phyloP scores from a whole-genome alignment of 1,140 invertebrate genomes.

The Drosophila auraria region DNA sequence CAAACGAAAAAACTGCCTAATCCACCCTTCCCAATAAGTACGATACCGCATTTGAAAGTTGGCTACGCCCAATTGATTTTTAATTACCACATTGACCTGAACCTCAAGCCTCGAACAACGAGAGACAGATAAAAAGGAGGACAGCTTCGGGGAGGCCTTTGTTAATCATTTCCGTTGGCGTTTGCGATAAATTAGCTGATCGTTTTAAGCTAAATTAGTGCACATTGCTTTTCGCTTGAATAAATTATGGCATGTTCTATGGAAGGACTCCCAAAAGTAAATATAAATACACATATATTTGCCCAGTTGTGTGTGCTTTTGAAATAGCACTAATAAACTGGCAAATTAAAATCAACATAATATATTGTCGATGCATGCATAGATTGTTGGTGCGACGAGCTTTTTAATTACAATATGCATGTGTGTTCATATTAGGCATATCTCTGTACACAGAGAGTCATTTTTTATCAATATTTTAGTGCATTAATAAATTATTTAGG shows the following conservation, averaged over 20 bases:
- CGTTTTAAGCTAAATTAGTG: slow-evolving; percentile 71
- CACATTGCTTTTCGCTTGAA: slow-evolving; percentile 59
- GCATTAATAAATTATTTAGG: slow-evolving; percentile 71
- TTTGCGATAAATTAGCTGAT: slow-evolving; percentile 63
- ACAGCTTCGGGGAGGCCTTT: slow-evolving; percentile 25
- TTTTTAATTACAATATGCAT: slow-evolving; percentile 64
- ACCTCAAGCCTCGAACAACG: slow-evolving; percentile 25
- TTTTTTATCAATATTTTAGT: slow-evolving; percentile 53
- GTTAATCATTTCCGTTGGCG: slow-evolving; percentile 52
- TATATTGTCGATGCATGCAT: slow-evolving; percentile 35
- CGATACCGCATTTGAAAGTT: slow-evolving; percentile 10
- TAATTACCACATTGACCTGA: slow-evolving; percentile 71
- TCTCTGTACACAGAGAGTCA: slow-evolving; percentile 6
- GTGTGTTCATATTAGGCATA: slow-evolving; percentile 12
- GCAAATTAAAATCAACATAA: slow-evolving; percentile 70
- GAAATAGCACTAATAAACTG: slow-evolving; percentile 61
- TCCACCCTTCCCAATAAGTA: not conserved
- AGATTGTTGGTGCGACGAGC: slow-evolving; percentile 14
- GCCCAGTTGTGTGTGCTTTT: slow-evolving; percentile 24
- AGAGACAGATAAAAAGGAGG: slow-evolving; percentile 2
- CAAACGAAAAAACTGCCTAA: not conserved
- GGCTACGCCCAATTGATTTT: slow-evolving; percentile 77
- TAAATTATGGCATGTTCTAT: slow-evolving; percentile 59
- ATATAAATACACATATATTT: slow-evolving; percentile 25
- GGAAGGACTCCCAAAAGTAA: slow-evolving; percentile 11